Evolutionary conservation across 92 coral and sea anemone species (phyloP).

Genomic region (Palythoa caribaeorum): DNA sequence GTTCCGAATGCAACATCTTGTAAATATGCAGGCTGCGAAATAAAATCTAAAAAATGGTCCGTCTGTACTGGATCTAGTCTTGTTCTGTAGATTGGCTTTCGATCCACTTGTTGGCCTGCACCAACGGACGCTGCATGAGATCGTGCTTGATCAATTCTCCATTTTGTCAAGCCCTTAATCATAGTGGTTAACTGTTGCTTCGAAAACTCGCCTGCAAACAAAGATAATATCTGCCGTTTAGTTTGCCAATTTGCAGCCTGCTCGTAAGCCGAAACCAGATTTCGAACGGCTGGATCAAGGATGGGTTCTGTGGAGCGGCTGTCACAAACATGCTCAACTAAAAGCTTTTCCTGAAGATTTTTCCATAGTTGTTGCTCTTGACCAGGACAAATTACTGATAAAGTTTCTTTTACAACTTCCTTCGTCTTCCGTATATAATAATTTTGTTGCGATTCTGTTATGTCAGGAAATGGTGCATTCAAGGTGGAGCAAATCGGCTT

Average conservation of each 20-base stretch:
- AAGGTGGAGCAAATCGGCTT: conserved; percentile 18
- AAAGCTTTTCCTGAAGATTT: conserved; percentile 34
- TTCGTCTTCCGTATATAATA: conserved; percentile 49
- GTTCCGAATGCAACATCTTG: conserved; percentile 57
- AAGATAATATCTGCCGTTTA: conserved; percentile 57
- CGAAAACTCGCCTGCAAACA: conserved; percentile 4
- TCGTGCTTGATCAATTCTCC: conserved; percentile 69
- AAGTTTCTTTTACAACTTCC: conserved; percentile 47
- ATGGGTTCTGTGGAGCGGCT: conserved; percentile 15
- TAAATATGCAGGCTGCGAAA: conserved; percentile 44
- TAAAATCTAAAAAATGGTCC: conserved; percentile 54
- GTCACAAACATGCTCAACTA: conserved; percentile 12
- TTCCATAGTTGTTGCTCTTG: conserved; percentile 58
- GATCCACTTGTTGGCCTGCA: conserved; percentile 51
- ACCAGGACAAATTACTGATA: conserved; percentile 63
- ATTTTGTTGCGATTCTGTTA: background rate
- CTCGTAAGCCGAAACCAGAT: conserved; percentile 6
- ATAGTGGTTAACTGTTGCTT: background rate
- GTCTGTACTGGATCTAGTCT: conserved; percentile 28
- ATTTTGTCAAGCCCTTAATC: conserved; percentile 58
- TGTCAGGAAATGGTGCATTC: background rate
- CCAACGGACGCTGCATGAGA: conserved; percentile 52
- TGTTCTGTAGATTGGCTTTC: conserved; percentile 12
- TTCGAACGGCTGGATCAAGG: conserved; percentile 14
- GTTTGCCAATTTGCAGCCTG: conserved; percentile 66